Base-by-base conservation (phyloP, 53 echinoderm and acorn worm species). In the Paracentrotus lividus region DNA sequence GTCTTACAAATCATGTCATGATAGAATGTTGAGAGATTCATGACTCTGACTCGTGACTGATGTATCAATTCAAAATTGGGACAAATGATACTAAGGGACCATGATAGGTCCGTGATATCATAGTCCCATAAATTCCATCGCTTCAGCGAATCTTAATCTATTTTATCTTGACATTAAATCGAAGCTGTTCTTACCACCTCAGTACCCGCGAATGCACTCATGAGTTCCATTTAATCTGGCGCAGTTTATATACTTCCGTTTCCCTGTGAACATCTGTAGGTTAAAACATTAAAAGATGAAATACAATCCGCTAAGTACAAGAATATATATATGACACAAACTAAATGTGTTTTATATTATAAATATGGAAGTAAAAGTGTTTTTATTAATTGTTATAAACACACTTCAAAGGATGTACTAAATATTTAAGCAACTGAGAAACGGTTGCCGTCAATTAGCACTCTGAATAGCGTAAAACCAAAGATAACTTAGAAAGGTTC, bases 1-100 rank as follows among this genome's bases (percentile, higher is more conserved):
- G 47, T 81, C 81, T 47, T n/a, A 45, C 81, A 47, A 45, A 81
- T 81, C 26, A 81, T 81, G 81, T 45, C 47, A 81, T 3, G 81
- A 45, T 44, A 8, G 10, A 81, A 44, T 45, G 26, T 20, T 44
- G 27, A 47, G 13, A 26, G 81, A n/a, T 81, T 81, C 36, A 38
- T 36, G 40, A 72, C 18, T 8, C 47, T 47, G 27, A 44, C 81
- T n/a, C 47, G 24, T 81, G 81, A 81, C 47, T 81, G 81, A 81
- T 81, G 47, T 44, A 45, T 26, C 47, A 81, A 81, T 81, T 44
- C 81, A 47, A 26, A 81, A 27, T 45, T 81, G 45, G 26, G 44
- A 81, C 81, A 81, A 81, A 81, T 81, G 26, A 47, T 81, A n/a
- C n/a, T 81, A 8, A 12, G 24, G 81, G 6, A 6, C 81, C 1